These are phyloP conservation scores for Onthophagus sagittarius DNA, from an alignment of 2,888 invertebrate species.

Conservation along the genomic window DNA sequence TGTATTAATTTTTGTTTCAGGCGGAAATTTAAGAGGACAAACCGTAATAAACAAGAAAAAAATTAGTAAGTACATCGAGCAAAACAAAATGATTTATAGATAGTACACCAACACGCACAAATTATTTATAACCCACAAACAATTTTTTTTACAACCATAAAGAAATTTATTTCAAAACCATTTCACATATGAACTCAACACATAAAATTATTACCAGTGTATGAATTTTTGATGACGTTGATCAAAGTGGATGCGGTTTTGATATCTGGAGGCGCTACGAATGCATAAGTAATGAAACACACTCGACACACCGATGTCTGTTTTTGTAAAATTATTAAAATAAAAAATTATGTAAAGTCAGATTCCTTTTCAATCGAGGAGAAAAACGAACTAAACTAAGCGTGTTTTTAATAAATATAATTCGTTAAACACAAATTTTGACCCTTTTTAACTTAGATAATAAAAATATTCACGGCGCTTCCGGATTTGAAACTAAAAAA, in stretches of 20 bases:
- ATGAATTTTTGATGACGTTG: background rate
- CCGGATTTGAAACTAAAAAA: background rate
- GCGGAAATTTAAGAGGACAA: conserved; percentile 19
- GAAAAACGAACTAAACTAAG: background rate
- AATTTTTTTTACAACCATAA: background rate
- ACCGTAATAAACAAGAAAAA: conserved; percentile 23
- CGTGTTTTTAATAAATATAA: background rate
- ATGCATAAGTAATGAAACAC: background rate
- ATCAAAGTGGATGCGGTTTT: background rate
- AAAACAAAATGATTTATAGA: background rate
- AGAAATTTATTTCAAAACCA: background rate
- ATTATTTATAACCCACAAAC: background rate
- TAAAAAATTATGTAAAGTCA: background rate
- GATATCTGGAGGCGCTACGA: background rate
- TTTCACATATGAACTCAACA: background rate
- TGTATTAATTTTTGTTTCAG: conserved; percentile 16
- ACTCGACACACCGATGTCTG: background rate
- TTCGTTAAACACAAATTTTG: background rate
- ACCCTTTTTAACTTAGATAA: background rate
- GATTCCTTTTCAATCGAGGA: background rate
- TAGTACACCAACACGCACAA: background rate
- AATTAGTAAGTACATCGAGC: conserved; percentile 20
- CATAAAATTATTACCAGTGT: background rate
- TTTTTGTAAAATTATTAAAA: background rate
- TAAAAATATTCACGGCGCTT: background rate